Evolutionary conservation across 2,113 vertebrate genomes (phyloP).

Genomic region (Pluvianellus socialis): DNA sequence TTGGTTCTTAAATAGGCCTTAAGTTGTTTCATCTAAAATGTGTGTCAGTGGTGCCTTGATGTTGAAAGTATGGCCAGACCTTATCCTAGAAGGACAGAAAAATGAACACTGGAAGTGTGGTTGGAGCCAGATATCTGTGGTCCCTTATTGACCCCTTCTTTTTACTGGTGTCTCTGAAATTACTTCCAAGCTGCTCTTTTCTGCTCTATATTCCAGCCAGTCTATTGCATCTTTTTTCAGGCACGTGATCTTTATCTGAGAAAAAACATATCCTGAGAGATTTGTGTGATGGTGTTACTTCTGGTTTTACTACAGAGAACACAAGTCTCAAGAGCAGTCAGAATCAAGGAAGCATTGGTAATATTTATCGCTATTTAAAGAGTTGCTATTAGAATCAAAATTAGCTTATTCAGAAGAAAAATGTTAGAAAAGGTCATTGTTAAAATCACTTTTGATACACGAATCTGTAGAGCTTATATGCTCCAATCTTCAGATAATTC

Average conservation of each 20-base stretch:
- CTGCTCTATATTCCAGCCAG: not conserved
- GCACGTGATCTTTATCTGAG: not conserved
- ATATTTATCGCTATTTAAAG: not conserved
- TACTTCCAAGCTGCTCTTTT: not conserved
- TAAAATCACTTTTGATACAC: not conserved
- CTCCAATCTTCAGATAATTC: not conserved
- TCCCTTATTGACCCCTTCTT: not conserved
- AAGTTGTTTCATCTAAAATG: not conserved
- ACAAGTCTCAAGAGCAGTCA: not conserved
- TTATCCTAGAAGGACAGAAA: not conserved
- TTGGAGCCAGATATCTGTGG: not conserved
- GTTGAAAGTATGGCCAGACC: not conserved
- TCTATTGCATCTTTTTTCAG: not conserved
- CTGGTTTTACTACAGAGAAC: not conserved
- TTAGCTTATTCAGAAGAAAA: not conserved
- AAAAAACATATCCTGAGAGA: not conserved
- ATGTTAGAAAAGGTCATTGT: not conserved
- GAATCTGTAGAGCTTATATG: not conserved
- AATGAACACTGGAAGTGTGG: not conserved
- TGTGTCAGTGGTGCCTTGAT: not conserved
- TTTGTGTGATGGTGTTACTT: not conserved
- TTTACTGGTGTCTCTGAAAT: not conserved
- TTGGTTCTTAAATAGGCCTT: not conserved
- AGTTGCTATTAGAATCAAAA: not conserved
- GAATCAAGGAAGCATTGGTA: not conserved